Conservation (phyloP, 2,888 invertebrate species). For the Alviniconcha strummeri region DNA sequence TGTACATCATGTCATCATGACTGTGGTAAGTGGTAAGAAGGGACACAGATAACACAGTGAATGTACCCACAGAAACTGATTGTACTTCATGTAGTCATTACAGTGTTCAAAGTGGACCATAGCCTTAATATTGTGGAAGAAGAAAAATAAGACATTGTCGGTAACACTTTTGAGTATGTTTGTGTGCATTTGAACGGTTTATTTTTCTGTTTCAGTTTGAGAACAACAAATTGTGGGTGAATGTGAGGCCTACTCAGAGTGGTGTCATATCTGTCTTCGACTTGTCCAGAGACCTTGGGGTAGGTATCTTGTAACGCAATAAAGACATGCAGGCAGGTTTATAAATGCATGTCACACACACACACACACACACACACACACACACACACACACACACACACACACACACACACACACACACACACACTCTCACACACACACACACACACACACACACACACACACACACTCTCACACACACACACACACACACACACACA, state of each 20-base stretch:
- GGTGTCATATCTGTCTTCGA: conserved; percentile 40
- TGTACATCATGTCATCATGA: too few species aligned
- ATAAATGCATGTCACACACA: not conserved
- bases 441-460: not conserved
- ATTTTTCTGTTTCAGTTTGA: conserved; percentile 24
- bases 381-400: not conserved
- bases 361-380: conserved; percentile 1
- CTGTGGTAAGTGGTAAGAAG: too few species aligned
- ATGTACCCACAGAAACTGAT: too few species aligned
- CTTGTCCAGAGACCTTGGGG: conserved; percentile 35
- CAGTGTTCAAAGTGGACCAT: too few species aligned
- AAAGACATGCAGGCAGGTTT: not conserved
- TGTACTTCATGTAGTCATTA: too few species aligned
- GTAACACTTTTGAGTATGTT: too few species aligned
- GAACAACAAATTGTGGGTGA: conserved; percentile 39
- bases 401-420: conserved; percentile 1
- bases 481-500: not conserved
- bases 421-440: not conserved
- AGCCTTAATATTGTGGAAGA: too few species aligned
- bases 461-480: not conserved
- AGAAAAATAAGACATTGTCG: too few species aligned
- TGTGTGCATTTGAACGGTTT: too few species aligned
- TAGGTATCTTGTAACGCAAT: not conserved
- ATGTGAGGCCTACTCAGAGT: conserved; percentile 32
- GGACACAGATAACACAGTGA: too few species aligned